Evolutionary conservation across 2,888 invertebrate genomes (phyloP).

Genomic region (Ditylenchus weischeri): DNA sequence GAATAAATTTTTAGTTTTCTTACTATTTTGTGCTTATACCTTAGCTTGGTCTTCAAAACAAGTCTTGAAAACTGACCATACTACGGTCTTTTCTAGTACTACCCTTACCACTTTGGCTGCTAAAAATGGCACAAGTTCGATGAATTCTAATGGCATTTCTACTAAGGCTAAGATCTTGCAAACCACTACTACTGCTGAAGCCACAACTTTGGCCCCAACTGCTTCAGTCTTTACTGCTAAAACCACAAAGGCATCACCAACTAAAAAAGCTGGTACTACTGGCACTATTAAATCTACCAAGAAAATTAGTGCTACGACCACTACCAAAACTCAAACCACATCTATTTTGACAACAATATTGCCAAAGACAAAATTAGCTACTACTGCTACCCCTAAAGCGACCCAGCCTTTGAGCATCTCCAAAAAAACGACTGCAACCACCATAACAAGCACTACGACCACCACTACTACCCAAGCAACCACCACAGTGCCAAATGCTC

Average conservation of each 20-base stretch:
- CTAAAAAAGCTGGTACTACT: background rate
- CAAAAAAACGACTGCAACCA: background rate
- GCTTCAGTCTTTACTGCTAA: background rate
- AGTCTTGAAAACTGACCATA: too few relatives aligned
- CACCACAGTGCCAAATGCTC: background rate
- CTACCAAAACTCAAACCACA: background rate
- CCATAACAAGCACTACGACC: background rate
- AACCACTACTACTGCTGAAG: background rate
- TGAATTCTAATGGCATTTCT: too few relatives aligned
- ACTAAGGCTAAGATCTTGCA: too few relatives aligned
- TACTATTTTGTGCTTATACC: too few relatives aligned
- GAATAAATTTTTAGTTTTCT: too few relatives aligned
- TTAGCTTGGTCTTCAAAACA: too few relatives aligned
- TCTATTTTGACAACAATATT: too few relatives aligned
- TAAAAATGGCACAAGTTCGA: too few relatives aligned
- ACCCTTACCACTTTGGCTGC: too few relatives aligned
- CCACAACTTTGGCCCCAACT: slow-evolving; percentile 1
- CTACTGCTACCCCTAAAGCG: background rate
- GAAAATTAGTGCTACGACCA: background rate
- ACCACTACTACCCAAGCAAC: background rate
- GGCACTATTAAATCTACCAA: background rate
- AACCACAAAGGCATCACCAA: background rate
- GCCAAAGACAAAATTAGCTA: background rate
- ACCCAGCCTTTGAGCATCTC: background rate
- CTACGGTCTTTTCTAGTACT: too few relatives aligned